Evolutionary conservation across 2,888 invertebrate genomes (phyloP).

Genomic region (Volucella bombylans): DNA sequence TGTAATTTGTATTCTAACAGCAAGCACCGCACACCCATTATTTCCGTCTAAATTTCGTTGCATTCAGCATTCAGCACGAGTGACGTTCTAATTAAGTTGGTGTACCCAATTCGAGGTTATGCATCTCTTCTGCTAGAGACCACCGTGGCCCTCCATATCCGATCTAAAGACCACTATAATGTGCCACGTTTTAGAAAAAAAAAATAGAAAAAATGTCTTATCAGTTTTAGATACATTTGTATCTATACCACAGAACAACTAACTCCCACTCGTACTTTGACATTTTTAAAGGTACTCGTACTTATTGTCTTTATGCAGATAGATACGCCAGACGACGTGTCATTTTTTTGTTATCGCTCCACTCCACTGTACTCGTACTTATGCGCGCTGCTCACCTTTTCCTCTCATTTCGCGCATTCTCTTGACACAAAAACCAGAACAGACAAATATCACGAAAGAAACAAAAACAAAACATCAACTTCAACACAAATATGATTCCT

Average conservation of each 20-base stretch:
- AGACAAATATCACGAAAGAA: background rate
- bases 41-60: slow-evolving; percentile 35
- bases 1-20: slow-evolving; percentile 52
- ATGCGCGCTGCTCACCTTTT: background rate
- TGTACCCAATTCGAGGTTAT: slow-evolving; percentile 22
- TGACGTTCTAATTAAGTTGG: slow-evolving; percentile 49
- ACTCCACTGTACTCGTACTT: too few relatives aligned
- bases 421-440: slow-evolving; percentile 65
- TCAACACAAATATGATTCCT: slow-evolving; percentile 34
- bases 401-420: slow-evolving; percentile 62
- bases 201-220: slow-evolving; percentile 28
- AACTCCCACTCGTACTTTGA: background rate
- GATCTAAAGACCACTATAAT: too few relatives aligned
- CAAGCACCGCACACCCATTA: slow-evolving; percentile 9
- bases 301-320: slow-evolving; percentile 34
- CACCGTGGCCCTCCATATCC: too few relatives aligned
- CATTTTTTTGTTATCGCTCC: background rate
- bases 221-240: slow-evolving; percentile 44
- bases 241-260: background rate
- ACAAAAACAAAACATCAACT: too few relatives aligned
- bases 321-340: slow-evolving; percentile 20
- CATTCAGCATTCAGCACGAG: slow-evolving; percentile 35
- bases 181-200: slow-evolving; percentile 35
- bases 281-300: background rate
- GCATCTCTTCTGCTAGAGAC: slow-evolving; percentile 2